A percentile compares a stretch with the other conserved stretches of the same genome.
Evolutionary conservation across 2,113 vertebrate genomes (phyloP).

Genomic region (Cairina moschata): DNA sequence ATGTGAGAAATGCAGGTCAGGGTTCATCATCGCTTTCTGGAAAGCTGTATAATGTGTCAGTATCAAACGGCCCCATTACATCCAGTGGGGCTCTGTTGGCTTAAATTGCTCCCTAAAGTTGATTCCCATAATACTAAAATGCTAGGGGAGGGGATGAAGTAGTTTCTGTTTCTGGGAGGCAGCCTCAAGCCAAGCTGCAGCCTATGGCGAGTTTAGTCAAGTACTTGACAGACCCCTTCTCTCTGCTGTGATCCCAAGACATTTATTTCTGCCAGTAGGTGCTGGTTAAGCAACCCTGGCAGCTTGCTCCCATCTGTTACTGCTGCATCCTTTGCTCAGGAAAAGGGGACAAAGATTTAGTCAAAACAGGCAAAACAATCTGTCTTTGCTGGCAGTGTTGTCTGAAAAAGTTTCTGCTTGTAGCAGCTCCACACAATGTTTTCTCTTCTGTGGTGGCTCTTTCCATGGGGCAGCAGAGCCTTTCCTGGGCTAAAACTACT

Average conservation of each 20-base stretch:
- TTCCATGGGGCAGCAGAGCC: not conserved
- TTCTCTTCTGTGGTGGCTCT: not conserved
- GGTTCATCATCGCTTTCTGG: not conserved
- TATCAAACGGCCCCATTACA: not conserved
- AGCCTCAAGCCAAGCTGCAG: not conserved
- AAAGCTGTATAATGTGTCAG: not conserved
- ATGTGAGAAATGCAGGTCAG: not conserved
- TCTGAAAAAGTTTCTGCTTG: not conserved
- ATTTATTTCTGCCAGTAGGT: not conserved
- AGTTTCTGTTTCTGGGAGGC: not conserved
- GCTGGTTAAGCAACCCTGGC: not conserved
- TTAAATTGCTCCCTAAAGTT: not conserved
- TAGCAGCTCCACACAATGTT: not conserved
- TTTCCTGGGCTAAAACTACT: not conserved
- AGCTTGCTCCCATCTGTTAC: not conserved
- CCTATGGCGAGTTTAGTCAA: accelerated
- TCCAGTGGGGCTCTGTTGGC: not conserved
- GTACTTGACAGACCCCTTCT: not conserved
- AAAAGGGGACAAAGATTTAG: not conserved
- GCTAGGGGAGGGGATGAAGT: not conserved
- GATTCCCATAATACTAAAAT: not conserved
- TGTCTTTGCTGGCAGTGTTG: not conserved
- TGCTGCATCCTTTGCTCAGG: not conserved
- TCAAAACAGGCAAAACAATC: not conserved
- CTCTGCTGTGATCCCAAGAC: not conserved